A percentile compares a stretch with the other conserved stretches of the same genome.
phyloP scores from a whole-genome alignment of 2,113 vertebrate genomes.

The Leptodactylus fuscus region DNA sequence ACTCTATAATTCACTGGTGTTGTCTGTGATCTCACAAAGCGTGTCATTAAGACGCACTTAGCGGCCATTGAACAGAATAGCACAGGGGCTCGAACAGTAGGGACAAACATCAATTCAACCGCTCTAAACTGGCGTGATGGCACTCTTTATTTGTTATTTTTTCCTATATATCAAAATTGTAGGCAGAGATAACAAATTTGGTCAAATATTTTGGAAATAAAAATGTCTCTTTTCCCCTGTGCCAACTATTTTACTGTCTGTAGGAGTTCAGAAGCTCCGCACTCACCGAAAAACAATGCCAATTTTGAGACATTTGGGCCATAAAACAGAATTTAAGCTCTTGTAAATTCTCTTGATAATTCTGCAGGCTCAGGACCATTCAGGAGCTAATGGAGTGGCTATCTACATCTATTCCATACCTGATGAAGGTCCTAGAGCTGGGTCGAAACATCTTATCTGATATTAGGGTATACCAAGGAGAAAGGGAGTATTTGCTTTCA shows the following conservation, averaged over 20 bases:
- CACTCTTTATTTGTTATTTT: not conserved
- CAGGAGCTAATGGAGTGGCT: no score
- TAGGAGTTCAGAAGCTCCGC: not conserved
- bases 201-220: not conserved
- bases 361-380: no score
- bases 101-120: constrained; percentile 10
- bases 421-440: no score
- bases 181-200: no score
- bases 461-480: no score
- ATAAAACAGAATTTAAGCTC: no score
- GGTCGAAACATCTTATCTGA: no score
- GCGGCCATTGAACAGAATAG: not conserved
- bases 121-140: not conserved
- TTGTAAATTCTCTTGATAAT: no score
- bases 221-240: not conserved
- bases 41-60: constrained; percentile 22
- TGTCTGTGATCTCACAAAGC: constrained; percentile 22
- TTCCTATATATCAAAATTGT: not conserved
- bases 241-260: not conserved
- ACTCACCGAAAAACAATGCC: not conserved
- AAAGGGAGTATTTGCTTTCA: no score
- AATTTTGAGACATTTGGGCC: no score
- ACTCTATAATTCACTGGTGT: constrained; percentile 3
- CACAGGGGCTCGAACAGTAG: constrained; percentile 10
- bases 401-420: no score